Base-by-base conservation (phyloP, 2,797 vertebrate genomes). In the Microctenopoma lineatum region DNA sequence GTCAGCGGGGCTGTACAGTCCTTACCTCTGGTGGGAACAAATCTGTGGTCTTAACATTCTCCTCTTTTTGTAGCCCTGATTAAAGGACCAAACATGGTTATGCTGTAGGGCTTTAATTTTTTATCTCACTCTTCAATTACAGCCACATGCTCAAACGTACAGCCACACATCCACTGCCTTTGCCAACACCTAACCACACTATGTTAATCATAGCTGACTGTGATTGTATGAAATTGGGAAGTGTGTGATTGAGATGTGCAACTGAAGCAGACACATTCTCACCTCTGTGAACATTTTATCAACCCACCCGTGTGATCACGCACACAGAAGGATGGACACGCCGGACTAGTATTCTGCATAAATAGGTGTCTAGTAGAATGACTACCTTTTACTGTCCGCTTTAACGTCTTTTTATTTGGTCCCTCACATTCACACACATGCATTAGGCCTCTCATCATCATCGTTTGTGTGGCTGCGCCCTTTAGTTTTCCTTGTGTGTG, bases 291-390 rank as follows among this genome's bases (percentile, higher is more conserved):
- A 62, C 4, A 7, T 61, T 85, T 75, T 62, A 83, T 87, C 73
- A 85, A 83, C 73, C 59, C 55, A 66, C 47, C 39, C 54, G 75
- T 87, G 87, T 75, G 73, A 81, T 85, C 78, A 75, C 75, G 82
- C 36, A 38, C 11, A 70, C 74, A 84, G 73, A 73, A 80, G 78
- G 77, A 85, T 80, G 75, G 87, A 77, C 83, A 88, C 70, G 71
- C 81, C 70, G 59, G 70, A 76, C 87, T 81, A 81, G 83, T 80
- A 86, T 70, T 74, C 86, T 83, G 80, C 79, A 61, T 73, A 69
- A 50, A 72, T 68, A 70, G 63, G 60, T 32, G 56, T 42, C 74
- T 50, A 55, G 63, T 83, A 66, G 83, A 87, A 85, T 85, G 78
- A 85, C 66, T 63, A 21, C 45, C 46, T 57, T 59, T 54, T 44